Evolutionary conservation across 2,797 vertebrate species (phyloP).

Genomic region (Tiaroga cobitis): DNA sequence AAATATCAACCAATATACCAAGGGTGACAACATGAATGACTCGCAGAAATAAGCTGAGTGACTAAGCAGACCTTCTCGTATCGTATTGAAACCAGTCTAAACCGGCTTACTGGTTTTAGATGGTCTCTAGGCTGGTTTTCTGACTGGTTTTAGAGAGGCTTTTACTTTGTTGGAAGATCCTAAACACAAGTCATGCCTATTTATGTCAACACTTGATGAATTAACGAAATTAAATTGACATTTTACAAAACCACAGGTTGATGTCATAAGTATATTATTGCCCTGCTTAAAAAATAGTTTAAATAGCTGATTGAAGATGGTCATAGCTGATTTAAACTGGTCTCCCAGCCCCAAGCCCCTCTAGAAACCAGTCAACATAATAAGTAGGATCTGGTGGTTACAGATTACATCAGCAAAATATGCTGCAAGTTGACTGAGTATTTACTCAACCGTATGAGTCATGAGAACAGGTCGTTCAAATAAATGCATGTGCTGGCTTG

Average conservation of each 20-base stretch:
- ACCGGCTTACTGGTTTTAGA: not conserved
- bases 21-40: not conserved
- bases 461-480: slow-evolving; percentile 9
- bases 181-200: not conserved
- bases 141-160: not conserved
- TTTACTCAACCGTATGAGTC: not conserved
- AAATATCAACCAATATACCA: not conserved
- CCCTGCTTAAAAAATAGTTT: not conserved
- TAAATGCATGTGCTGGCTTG: not conserved
- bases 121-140: not conserved
- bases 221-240: not conserved
- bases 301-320: not conserved
- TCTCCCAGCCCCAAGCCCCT: not conserved
- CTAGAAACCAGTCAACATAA: not conserved
- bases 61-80: not conserved
- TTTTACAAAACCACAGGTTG: not conserved
- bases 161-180: not conserved
- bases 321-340: not conserved
- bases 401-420: not conserved
- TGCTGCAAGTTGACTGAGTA: not conserved
- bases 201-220: not conserved
- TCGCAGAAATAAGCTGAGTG: not conserved
- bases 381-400: not conserved
- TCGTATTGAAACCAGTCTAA: not conserved
- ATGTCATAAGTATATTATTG: too few species aligned